phyloP scores from a whole-genome alignment of 2,797 vertebrate species.

The Eulemur coronatus region DNA sequence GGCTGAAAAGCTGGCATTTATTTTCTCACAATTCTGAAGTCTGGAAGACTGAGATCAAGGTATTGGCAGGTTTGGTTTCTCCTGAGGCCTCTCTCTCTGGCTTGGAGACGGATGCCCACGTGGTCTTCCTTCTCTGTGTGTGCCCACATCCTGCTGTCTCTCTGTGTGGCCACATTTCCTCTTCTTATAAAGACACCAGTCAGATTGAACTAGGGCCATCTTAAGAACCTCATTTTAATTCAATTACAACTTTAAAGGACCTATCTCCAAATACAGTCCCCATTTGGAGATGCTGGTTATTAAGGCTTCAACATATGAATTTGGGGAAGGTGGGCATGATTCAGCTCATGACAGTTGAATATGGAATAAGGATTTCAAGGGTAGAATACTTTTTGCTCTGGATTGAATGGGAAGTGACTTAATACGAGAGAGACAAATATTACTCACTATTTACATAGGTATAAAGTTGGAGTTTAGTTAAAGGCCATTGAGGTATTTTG shows the following conservation, averaged over 20 bases:
- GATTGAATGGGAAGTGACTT: slow-evolving; percentile 48
- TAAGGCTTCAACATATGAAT: background rate
- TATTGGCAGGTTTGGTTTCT: background rate
- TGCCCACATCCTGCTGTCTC: background rate
- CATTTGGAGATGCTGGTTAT: background rate
- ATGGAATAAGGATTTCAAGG: slow-evolving; percentile 33
- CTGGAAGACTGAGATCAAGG: background rate
- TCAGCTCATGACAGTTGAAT: background rate
- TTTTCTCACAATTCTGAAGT: background rate
- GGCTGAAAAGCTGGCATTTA: background rate
- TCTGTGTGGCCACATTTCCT: background rate
- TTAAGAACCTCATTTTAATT: background rate
- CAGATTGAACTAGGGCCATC: background rate
- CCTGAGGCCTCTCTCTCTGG: accelerated
- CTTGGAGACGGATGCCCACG: background rate
- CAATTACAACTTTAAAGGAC: background rate
- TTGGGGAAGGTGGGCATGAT: background rate
- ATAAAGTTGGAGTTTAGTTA: background rate
- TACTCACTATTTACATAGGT: background rate
- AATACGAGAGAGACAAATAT: slow-evolving; percentile 11
- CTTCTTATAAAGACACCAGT: background rate
- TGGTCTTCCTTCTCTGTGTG: background rate
- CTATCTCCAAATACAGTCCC: background rate
- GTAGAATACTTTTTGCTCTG: slow-evolving; percentile 25
- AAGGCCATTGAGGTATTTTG: background rate